These are phyloP conservation scores for Phaethornis superciliosus DNA, from an alignment of 2,113 vertebrate genomes.

Conservation along the genomic window DNA sequence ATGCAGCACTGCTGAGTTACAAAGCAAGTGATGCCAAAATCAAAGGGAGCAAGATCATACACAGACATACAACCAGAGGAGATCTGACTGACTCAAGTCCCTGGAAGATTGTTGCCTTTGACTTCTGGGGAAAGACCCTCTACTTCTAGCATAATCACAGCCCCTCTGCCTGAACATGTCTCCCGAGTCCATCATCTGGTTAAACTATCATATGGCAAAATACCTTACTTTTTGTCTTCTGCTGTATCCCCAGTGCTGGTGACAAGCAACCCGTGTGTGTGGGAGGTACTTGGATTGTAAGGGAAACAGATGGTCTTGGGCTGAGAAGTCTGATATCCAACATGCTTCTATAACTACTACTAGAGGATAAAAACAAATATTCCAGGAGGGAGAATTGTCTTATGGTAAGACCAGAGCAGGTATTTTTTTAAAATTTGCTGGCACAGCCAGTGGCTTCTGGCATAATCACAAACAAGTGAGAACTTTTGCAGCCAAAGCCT, in stretches of 20 bases:
- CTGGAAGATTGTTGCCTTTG: neutral
- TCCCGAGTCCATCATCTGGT: neutral
- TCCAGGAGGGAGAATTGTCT: neutral
- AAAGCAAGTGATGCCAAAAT: neutral
- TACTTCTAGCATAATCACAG: neutral
- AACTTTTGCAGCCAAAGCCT: neutral
- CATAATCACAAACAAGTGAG: neutral
- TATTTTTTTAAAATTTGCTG: neutral
- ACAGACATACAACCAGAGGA: neutral
- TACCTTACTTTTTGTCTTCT: neutral
- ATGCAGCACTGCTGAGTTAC: neutral
- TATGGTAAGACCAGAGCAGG: neutral
- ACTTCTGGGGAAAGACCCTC: neutral
- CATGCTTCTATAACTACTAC: slow-evolving; percentile 11
- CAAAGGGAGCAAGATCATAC: neutral
- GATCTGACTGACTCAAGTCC: neutral
- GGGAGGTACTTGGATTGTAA: neutral
- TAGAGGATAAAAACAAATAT: neutral
- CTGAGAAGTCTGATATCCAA: slow-evolving; percentile 29
- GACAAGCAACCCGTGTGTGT: neutral
- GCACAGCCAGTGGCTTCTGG: neutral
- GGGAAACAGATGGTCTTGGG: slow-evolving; percentile 27
- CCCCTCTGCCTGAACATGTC: neutral
- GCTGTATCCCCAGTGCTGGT: neutral
- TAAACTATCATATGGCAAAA: neutral